Evolutionary conservation across 2,888 invertebrate species (phyloP), one percentile per base, ranked within the genome.

Genomic region (Rotaria sp.): DNA sequence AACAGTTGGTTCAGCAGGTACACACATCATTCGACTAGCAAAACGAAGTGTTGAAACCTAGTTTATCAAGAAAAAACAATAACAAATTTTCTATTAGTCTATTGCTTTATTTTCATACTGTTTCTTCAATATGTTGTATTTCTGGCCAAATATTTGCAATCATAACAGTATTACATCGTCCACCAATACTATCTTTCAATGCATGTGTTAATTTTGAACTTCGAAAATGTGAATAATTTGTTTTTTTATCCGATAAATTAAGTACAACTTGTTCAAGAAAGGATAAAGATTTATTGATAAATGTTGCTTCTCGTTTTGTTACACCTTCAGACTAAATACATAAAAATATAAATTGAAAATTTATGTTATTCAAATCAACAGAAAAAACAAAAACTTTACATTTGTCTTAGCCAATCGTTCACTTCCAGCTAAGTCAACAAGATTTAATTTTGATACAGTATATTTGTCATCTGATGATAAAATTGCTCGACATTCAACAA

Each of bases 21-120:
- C 90, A 89, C 90, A 90, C 91, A 91, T 91, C 91, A 91, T 91
- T 84, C 91, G 88, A 15, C 90, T 90, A 4, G 91, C 91, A 89
- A 91, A 91, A 52, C 91, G 88, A 87, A 91, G 87, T 11, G 91
- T 91, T 2, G 91, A 91, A 18, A 91, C 89, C 91, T 91, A 88
- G 38, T 30, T 15, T 35, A n/a, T 13, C 74, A 41, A 11, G 59
- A 87, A 55, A 45, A 50, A 18, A 50, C 10, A 50, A 11, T 2
- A 50, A 18, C 15, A 18, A 50, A 5, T 50, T 15, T 18, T 50
- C 15, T 50, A 50, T 50, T 50, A 10, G 3, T 50, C 18, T 50
- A 13, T 15, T 50, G n/a, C n/a, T 50, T 15, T 13, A 26, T 11
- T 3, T n/a, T 41, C 89, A 88, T 87, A 91, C 91, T 10, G 91